Conservation (phyloP, 2,797 vertebrate species). For the Hippocampus kuda region DNA sequence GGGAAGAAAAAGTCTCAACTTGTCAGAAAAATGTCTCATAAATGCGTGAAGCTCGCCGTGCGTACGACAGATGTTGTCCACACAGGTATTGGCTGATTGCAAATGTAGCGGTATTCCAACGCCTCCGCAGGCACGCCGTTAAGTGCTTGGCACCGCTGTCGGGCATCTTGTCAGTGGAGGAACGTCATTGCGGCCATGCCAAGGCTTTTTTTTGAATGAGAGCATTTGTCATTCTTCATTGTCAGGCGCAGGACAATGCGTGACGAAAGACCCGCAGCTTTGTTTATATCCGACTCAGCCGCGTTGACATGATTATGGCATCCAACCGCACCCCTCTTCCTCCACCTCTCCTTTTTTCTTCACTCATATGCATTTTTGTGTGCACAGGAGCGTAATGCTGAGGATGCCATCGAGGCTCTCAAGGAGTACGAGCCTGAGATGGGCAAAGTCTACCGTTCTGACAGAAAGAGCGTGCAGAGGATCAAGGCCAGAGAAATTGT, state of each 20-base stretch:
- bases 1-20: no score
- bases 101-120: neutral
- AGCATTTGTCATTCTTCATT: slow-evolving; percentile 6
- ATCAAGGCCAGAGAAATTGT: slow-evolving; percentile 87
- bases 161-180: slow-evolving; percentile 2
- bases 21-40: no score
- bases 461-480: slow-evolving; percentile 75
- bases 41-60: neutral
- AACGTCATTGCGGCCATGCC: neutral
- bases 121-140: slow-evolving; percentile 4
- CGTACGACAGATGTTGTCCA: neutral
- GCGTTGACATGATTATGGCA: neutral
- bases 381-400: slow-evolving; percentile 69
- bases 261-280: neutral
- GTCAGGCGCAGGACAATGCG: neutral
- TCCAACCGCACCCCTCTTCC: no score
- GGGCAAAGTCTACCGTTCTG: slow-evolving; percentile 87
- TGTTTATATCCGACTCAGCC: slow-evolving; percentile 5
- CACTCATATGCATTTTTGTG: neutral
- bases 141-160: slow-evolving; percentile 1
- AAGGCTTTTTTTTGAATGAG: slow-evolving; percentile 3
- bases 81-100: neutral
- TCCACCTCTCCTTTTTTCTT: neutral
- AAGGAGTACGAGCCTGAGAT: slow-evolving; percentile 77
- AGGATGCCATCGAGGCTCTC: slow-evolving; percentile 73